Base-by-base conservation (phyloP, 37 sponge, comb jelly and placozoan species). In the Axinella damicornis region DNA sequence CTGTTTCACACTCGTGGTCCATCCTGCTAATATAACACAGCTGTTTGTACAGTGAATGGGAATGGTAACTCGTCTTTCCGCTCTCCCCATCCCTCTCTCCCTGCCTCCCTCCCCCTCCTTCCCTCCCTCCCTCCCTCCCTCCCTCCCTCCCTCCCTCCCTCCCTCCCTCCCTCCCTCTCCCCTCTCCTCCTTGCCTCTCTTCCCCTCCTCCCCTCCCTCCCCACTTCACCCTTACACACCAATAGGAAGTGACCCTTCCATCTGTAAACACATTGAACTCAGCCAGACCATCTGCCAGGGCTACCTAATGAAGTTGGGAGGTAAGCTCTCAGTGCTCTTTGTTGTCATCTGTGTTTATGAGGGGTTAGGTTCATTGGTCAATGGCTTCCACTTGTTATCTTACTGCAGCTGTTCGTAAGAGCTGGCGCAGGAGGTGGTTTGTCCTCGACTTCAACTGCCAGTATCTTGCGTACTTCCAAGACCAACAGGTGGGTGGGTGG, bases 351-450 rank as follows among this genome's bases (percentile, higher is more conserved):
- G 4, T 9, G 15, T 36, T 74, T 34, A 57, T 17, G 15, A 24
- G 11, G n/a, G 35, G 41, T 38, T 73, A 54, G 46, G 21, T 53
- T 22, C 38, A n/a, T 57, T 21, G 19, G 17, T 21, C 17, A 57
- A 20, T 17, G 20, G 20, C 19, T 17, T 21, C 17, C 19, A 20
- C 5, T 34, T 77, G 58, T 76, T 39, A 4, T 22, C 71, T 34
- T 19, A 27, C 12, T 34, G 57, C 38, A 92, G 92, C 87, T 25
- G 73, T 75, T 1, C 64, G 82, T 20, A 86, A 90, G 65, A 84
- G 57, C 37, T 97, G 95, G 92, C 86, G 80, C 56, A 81, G 76
- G 62, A 58, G 95, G 58, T 97, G 98, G 98, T 95, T 92, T 81
- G 91, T 95, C 5, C 77, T 95, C 14, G 98, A 97, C 69, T 84